Base-by-base conservation (phyloP, 2,888 invertebrate species). In the Steinernema hermaphroditum region DNA sequence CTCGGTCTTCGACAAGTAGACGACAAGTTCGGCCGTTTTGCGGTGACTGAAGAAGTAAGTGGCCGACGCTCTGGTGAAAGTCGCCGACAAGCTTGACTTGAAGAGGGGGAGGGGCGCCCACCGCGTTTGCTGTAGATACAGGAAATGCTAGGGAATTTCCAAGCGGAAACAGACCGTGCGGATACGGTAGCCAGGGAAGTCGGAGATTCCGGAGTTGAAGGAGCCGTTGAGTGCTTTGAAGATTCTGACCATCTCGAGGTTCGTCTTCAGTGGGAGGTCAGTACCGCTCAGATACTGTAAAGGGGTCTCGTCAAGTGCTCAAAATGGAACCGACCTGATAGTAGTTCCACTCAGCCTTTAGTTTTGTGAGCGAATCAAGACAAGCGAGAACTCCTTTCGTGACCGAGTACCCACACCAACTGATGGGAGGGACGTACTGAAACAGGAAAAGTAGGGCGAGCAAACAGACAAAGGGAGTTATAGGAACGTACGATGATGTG, bases 171-270 rank as follows among this genome's bases (percentile, higher is more conserved):
- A 12, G 27, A 54, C 54, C 12, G 9, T 24, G 2, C 14, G 4
- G 54, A 54, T 24, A 22, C 54, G 22, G 29, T 54, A 22, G 24
- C 6, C 12, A 9, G 54, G 54, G 54, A 8, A 54, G 22, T 54
- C 54, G 19, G 54, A 22, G 22, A 54, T 54, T 73, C 79, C 79
- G n/a, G 68, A 68, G 69, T 72, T 80, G 44, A 72, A 32, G 0
- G 78, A 72, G 12, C 80, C 80, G 54, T 79, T 79, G 8, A 79
- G 49, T 16, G 32, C 46, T 43, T 79, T 79, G 69, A 79, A 81
- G 41, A 79, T 81, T 12, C 78, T 49, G 16, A 81, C 76, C 79
- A 81, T 79, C 57, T 79, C 80, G 24, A 79, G 68, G 69, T 79
- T 79, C 0, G 79, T 79, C 70, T 79, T 81, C 68, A 81, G 54